A percentile compares a stretch with the other conserved stretches of the same genome.
These are phyloP conservation scores for Psammodynastes pulverulentus DNA, from an alignment of 2,113 vertebrate species.

Conservation along the genomic window DNA sequence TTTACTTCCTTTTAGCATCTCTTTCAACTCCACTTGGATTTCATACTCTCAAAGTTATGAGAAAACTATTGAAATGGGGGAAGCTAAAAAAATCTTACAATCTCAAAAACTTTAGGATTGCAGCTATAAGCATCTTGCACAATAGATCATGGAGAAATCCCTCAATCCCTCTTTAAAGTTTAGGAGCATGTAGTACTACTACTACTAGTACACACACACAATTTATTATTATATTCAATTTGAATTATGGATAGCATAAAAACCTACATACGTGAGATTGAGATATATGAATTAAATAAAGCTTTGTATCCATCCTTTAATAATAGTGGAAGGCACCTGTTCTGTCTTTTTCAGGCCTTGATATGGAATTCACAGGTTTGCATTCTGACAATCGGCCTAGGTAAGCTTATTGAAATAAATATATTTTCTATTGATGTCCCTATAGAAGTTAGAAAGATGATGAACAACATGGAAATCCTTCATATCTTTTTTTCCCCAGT, in stretches of 20 bases:
- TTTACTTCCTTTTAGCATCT: neutral
- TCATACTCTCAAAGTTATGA: neutral
- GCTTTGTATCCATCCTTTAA: neutral
- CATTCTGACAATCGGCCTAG: constrained; percentile 59
- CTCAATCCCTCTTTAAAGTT: neutral
- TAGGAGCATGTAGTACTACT: neutral
- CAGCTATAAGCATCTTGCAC: neutral
- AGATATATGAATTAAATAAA: neutral
- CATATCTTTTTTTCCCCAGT: constrained; percentile 33
- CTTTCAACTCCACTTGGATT: neutral
- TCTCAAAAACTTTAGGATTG: neutral
- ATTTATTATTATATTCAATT: neutral
- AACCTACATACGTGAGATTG: neutral
- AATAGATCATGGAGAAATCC: neutral
- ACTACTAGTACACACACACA: too few species aligned
- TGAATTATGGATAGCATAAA: neutral
- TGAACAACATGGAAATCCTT: rapidly evolving
- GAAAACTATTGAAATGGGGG: neutral
- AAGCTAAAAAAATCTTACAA: neutral
- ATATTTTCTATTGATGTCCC: neutral
- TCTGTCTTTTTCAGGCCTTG: constrained; percentile 52
- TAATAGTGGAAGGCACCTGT: rapidly evolving
- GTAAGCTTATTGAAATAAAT: constrained; percentile 46
- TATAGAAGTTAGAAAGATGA: neutral
- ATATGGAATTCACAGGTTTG: constrained; percentile 73